Conservation (phyloP, 2,797 vertebrate genomes). For the Halcyon leucocephala region DNA sequence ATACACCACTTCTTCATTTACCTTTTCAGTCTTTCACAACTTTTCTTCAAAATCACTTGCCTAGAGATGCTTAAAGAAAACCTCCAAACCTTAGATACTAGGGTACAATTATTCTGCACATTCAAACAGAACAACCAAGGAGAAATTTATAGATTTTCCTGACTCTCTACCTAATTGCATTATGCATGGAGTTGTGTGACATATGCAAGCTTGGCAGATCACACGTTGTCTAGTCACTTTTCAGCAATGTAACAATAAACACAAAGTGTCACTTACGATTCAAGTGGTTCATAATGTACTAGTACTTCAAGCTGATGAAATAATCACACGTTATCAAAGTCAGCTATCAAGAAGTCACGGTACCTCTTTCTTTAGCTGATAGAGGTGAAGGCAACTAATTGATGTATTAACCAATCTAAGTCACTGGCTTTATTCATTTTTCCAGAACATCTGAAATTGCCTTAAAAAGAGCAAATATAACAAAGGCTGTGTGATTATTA, state of each 20-base stretch:
- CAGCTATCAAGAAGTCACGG: not conserved
- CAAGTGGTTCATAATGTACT: not conserved
- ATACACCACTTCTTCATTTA: not conserved
- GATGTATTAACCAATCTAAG: not conserved
- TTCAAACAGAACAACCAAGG: not conserved
- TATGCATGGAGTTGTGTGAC: not conserved
- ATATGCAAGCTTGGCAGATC: not conserved
- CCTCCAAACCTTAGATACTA: not conserved
- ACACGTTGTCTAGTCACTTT: not conserved
- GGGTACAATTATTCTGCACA: not conserved
- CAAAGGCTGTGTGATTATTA: not conserved
- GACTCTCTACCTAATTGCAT: not conserved
- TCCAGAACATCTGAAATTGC: not conserved
- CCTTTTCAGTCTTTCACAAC: not conserved
- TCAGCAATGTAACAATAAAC: not conserved
- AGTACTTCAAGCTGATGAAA: not conserved
- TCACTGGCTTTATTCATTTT: not conserved
- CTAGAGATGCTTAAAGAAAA: not conserved
- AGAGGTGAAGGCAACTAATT: not conserved
- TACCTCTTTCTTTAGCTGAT: not conserved
- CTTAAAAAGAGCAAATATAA: not conserved
- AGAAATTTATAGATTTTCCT: not conserved
- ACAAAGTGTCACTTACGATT: not conserved
- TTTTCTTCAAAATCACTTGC: not conserved
- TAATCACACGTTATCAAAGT: not conserved